Conservation (phyloP, 1,140 invertebrate species). For the Diorhabda sublineata region DNA sequence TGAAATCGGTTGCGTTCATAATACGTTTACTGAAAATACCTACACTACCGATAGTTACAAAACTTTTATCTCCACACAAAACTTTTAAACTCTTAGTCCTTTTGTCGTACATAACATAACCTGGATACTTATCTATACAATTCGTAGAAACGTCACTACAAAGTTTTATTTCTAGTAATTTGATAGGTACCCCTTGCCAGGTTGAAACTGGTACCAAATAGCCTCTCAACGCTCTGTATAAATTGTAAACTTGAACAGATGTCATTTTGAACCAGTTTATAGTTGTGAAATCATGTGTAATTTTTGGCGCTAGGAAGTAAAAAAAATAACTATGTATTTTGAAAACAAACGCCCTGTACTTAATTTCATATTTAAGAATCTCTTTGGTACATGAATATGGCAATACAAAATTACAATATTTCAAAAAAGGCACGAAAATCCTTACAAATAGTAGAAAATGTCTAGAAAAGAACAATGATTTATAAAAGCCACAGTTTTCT, state of each 20-base stretch:
- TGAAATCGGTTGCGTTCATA: constrained; percentile 63
- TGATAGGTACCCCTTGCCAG: constrained; percentile 56
- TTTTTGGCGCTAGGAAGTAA: constrained; percentile 62
- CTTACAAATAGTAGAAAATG: too few species aligned
- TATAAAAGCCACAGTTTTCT: too few species aligned
- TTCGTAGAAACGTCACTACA: constrained; percentile 30
- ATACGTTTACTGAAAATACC: constrained; percentile 55
- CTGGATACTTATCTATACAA: constrained; percentile 38
- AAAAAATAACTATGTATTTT: too few species aligned
- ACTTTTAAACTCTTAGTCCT: constrained; percentile 52
- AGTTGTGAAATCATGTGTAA: constrained; percentile 55
- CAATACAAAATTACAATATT: too few species aligned
- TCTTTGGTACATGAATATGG: too few species aligned
- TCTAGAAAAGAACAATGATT: too few species aligned
- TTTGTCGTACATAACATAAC: constrained; percentile 53
- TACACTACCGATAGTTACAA: constrained; percentile 56
- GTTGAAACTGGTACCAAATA: constrained; percentile 59
- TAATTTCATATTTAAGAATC: too few species aligned
- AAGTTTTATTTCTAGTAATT: constrained; percentile 56
- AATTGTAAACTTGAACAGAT: constrained; percentile 59
- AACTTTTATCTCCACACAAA: constrained; percentile 55
- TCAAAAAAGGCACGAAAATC: too few species aligned
- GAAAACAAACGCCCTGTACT: too few species aligned
- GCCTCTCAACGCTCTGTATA: constrained; percentile 62
- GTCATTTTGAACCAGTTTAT: constrained; percentile 61